Percentiles rank a stretch among this genome's conserved stretches.
phyloP scores from a whole-genome alignment of 2,888 invertebrate genomes.

The Pammene aurita region DNA sequence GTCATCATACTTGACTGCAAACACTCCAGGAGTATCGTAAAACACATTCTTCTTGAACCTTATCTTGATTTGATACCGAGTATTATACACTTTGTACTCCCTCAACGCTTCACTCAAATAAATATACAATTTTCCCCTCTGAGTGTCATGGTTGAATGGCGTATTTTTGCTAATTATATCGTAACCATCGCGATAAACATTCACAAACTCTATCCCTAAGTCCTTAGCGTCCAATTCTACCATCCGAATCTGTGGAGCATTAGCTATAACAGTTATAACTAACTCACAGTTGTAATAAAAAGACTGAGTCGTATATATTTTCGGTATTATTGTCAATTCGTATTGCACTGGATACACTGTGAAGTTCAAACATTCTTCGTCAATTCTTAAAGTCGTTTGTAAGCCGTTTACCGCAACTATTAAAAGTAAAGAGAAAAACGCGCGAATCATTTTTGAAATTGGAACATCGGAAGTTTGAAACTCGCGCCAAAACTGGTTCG shows the following conservation, averaged over 20 bases:
- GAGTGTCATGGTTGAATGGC: slow-evolving; percentile 63
- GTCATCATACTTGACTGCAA: slow-evolving; percentile 64
- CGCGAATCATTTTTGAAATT: slow-evolving; percentile 50
- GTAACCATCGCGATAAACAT: slow-evolving; percentile 58
- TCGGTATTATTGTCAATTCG: slow-evolving; percentile 67
- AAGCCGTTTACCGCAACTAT: slow-evolving; percentile 57
- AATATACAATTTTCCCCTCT: slow-evolving; percentile 63
- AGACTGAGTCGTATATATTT: slow-evolving; percentile 54
- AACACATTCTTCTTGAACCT: slow-evolving; percentile 61
- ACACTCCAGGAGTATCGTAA: slow-evolving; percentile 60
- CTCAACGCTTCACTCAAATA: slow-evolving; percentile 64
- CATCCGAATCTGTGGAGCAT: slow-evolving; percentile 63
- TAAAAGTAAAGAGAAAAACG: slow-evolving; percentile 52
- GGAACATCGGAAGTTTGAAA: slow-evolving; percentile 43
- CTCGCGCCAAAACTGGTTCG: slow-evolving; percentile 48
- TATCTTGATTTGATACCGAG: slow-evolving; percentile 65
- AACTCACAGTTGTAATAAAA: slow-evolving; percentile 71
- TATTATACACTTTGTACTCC: slow-evolving; percentile 56
- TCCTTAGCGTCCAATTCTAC: slow-evolving; percentile 70
- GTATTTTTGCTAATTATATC: slow-evolving; percentile 64
- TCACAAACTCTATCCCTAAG: slow-evolving; percentile 61
- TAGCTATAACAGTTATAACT: slow-evolving; percentile 70
- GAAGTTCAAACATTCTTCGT: slow-evolving; percentile 76
- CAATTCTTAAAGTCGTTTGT: slow-evolving; percentile 48
- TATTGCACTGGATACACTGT: slow-evolving; percentile 78